Conservation (phyloP, 2,113 vertebrate genomes). For the Psittacara wagleri region DNA sequence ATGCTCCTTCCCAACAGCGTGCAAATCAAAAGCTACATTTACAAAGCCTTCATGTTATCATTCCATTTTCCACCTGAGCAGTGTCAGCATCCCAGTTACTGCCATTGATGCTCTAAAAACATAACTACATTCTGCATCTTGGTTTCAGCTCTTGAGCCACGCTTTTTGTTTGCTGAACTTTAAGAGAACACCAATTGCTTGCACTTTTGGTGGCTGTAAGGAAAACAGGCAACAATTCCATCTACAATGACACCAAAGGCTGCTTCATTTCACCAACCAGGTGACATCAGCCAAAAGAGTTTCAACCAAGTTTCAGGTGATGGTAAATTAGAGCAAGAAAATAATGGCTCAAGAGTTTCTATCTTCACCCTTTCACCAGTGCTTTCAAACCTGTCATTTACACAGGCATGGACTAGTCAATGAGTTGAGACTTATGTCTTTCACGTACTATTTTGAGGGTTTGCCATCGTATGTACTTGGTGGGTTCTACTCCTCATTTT, state of each 20-base stretch:
- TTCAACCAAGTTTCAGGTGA: background rate
- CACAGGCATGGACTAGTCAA: background rate
- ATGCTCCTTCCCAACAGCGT: rapidly evolving
- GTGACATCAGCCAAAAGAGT: rapidly evolving
- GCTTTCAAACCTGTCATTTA: background rate
- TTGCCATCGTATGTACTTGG: background rate
- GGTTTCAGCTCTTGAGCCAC: background rate
- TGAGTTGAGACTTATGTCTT: background rate
- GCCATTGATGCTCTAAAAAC: background rate
- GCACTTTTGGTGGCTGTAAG: background rate
- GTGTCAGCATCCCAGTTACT: background rate
- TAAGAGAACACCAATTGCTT: background rate
- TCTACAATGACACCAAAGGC: background rate
- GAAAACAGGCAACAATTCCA: background rate
- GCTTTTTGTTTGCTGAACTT: background rate
- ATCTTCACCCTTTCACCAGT: background rate
- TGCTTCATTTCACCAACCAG: background rate
- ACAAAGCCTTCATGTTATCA: background rate
- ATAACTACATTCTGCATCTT: background rate
- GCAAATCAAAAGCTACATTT: background rate
- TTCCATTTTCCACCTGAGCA: background rate
- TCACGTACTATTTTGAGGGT: background rate
- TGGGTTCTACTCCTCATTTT: background rate
- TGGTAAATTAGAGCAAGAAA: background rate
- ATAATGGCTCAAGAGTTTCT: rapidly evolving